Percentiles rank a stretch among this genome's conserved stretches.
Evolutionary conservation across 2,888 invertebrate genomes (phyloP).

Genomic region (Argyresthia albistria): DNA sequence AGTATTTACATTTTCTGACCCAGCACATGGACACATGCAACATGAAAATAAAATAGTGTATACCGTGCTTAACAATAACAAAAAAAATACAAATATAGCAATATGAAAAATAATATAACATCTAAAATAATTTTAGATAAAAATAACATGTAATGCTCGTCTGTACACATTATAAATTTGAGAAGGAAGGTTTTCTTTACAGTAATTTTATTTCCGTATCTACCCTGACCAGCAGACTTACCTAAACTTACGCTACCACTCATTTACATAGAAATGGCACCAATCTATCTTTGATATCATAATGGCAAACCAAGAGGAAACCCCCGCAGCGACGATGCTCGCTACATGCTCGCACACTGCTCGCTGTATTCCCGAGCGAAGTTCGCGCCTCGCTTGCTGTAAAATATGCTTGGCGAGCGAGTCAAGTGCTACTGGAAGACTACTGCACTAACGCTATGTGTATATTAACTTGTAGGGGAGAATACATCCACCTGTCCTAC

Average conservation of each 20-base stretch:
- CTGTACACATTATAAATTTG: conserved; percentile 28
- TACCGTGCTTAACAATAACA: conserved; percentile 39
- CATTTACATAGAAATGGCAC: conserved; percentile 70
- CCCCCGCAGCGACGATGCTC: conserved; percentile 22
- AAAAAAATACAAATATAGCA: conserved; percentile 13
- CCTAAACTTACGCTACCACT: conserved; percentile 67
- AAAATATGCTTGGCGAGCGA: neutral
- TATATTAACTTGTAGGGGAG: conserved; percentile 54
- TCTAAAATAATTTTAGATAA: conserved; percentile 20
- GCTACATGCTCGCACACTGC: no score
- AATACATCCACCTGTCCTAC: conserved; percentile 16
- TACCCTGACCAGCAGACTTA: conserved; percentile 71
- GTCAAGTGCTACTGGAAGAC: conserved; percentile 66
- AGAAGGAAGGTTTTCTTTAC: conserved; percentile 45
- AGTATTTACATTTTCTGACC: conserved; percentile 64
- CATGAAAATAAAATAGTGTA: conserved; percentile 61
- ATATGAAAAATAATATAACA: conserved; percentile 18
- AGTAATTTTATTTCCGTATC: conserved; percentile 61
- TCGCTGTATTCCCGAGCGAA: no score
- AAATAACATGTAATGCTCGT: conserved; percentile 34
- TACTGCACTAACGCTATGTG: conserved; percentile 56
- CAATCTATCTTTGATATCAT: conserved; percentile 72
- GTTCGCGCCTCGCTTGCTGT: neutral
- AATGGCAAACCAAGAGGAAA: conserved; percentile 70
- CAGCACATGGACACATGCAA: conserved; percentile 69